Conservation (phyloP, 2,888 invertebrate genomes). For the Capitulum mitella region DNA sequence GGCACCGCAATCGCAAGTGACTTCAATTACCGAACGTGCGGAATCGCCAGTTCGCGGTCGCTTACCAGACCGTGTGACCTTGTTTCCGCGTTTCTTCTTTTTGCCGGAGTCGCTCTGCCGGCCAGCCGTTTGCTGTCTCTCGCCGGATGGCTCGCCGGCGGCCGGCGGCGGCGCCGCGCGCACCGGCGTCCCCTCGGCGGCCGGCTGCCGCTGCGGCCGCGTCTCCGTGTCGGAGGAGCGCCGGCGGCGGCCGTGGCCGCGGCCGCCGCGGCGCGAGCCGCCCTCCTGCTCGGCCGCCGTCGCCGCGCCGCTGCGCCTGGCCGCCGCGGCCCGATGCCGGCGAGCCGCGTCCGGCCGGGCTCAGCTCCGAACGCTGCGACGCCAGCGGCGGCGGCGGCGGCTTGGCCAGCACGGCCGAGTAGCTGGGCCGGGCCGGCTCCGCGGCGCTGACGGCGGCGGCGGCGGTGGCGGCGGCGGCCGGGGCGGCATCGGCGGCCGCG, state of each 20-base stretch:
- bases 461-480: not conserved
- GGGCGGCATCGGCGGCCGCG: not conserved
- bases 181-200: not conserved
- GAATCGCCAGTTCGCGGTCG: no score
- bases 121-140: no score
- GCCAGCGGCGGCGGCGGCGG: slow-evolving; percentile 1
- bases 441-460: not conserved
- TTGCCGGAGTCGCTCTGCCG: not conserved
- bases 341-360: not conserved
- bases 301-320: not conserved
- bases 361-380: not conserved
- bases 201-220: not conserved
- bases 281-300: not conserved
- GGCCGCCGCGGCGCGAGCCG: not conserved
- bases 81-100: not conserved
- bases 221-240: not conserved
- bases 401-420: slow-evolving; percentile 13
- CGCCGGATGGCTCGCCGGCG: no score
- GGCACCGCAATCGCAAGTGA: no score
- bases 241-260: slow-evolving; percentile 8
- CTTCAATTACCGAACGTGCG: no score
- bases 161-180: not conserved
- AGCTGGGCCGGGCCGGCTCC: not conserved
- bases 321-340: not conserved
- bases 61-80: not conserved